Conservation (phyloP, 2,797 vertebrate genomes). For the Melanotaenia pygmaea region DNA sequence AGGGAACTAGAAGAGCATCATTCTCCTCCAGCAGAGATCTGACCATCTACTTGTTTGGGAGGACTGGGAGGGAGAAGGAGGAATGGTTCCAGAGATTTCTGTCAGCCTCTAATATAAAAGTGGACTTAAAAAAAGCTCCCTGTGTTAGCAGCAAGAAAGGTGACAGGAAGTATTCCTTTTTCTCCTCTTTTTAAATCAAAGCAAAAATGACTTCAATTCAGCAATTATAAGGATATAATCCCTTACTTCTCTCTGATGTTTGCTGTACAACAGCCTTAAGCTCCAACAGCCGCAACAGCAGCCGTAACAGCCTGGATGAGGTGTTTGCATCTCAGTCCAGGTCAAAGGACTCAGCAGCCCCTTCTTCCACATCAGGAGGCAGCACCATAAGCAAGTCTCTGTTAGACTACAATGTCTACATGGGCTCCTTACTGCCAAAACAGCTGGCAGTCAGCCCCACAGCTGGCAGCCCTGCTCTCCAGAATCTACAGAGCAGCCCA, state of each 20-base stretch:
- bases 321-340: constrained; percentile 80
- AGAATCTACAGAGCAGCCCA: constrained; percentile 92
- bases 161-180: constrained; percentile 62
- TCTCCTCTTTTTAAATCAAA: background rate
- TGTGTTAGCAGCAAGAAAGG: constrained; percentile 81
- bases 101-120: constrained; percentile 87
- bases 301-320: constrained; percentile 91
- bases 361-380: constrained; percentile 40
- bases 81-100: constrained; percentile 94
- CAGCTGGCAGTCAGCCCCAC: constrained; percentile 75
- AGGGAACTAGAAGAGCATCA: constrained; percentile 60
- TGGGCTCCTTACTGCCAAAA: constrained; percentile 89
- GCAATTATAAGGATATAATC: background rate
- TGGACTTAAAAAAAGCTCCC: constrained; percentile 80
- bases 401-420: constrained; percentile 92
- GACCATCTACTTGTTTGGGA: constrained; percentile 93
- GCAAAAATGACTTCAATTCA: background rate
- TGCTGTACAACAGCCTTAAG: constrained; percentile 75
- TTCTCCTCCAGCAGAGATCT: constrained; percentile 79
- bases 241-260: background rate
- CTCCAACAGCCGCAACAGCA: constrained; percentile 90
- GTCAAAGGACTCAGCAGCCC: constrained; percentile 84
- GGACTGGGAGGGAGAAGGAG: constrained; percentile 96
- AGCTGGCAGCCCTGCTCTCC: constrained; percentile 79
- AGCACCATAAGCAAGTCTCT: constrained; percentile 82